These are phyloP conservation scores for Campylomormyrus numenius DNA, from an alignment of 2,113 vertebrate species.

Conservation along the genomic window DNA sequence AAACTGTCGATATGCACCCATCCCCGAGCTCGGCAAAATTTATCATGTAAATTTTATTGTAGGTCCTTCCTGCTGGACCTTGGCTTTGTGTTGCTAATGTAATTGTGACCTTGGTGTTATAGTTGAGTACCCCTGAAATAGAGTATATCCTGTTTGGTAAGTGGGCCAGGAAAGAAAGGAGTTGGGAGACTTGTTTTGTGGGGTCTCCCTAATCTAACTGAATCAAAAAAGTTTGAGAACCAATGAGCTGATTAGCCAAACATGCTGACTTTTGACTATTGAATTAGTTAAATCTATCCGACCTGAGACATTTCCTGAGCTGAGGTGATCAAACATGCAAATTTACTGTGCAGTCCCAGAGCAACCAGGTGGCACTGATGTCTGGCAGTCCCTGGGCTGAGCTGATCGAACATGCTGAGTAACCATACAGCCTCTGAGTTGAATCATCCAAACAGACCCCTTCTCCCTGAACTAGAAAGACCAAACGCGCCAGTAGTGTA, in stretches of 20 bases:
- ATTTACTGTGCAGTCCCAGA: too few species aligned
- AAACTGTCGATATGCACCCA: too few species aligned
- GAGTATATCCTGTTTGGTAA: too few species aligned
- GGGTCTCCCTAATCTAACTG: neutral
- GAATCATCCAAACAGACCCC: neutral
- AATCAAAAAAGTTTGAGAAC: neutral
- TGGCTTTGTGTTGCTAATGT: neutral
- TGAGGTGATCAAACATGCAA: too few species aligned
- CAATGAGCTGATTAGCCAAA: neutral
- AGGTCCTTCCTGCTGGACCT: neutral
- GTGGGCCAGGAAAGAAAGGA: neutral
- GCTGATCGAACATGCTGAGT: too few species aligned
- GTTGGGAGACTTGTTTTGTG: neutral
- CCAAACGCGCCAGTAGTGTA: neutral
- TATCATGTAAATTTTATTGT: neutral
- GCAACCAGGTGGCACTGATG: too few species aligned
- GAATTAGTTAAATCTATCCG: too few species aligned
- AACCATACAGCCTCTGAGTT: neutral
- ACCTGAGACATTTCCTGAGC: too few species aligned
- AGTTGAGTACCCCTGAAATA: neutral
- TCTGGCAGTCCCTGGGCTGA: too few species aligned
- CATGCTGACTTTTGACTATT: neutral
- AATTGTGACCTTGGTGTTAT: neutral
- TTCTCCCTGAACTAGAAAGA: neutral
- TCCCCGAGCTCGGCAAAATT: neutral